phyloP scores from a whole-genome alignment of 2,888 invertebrate genomes.

The Drosophila dives region DNA sequence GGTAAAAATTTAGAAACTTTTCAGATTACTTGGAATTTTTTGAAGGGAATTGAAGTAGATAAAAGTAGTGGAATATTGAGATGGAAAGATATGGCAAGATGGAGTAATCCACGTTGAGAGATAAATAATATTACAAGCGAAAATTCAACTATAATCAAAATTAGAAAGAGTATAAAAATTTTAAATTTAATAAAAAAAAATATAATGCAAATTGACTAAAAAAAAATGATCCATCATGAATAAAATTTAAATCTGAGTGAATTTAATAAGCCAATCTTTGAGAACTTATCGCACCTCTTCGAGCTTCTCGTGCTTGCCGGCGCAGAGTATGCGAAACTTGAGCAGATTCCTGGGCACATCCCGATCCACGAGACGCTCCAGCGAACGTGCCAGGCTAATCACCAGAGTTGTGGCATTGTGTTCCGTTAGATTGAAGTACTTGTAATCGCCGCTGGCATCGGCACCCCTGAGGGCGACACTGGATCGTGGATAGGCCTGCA shows the following conservation, averaged over 20 bases:
- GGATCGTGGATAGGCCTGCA: conserved; percentile 93
- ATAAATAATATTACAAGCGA: neutral
- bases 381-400: conserved; percentile 90
- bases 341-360: conserved; percentile 92
- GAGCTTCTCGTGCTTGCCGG: conserved; percentile 81
- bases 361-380: conserved; percentile 92
- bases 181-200: neutral
- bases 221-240: neutral
- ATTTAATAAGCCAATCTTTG: neutral
- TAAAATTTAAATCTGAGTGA: neutral
- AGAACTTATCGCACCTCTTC: conserved; percentile 77
- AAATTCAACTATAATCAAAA: neutral
- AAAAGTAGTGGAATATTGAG: neutral
- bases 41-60: neutral
- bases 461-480: conserved; percentile 80
- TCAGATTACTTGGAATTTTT: neutral
- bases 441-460: conserved; percentile 83
- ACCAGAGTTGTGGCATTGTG: conserved; percentile 92
- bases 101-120: neutral
- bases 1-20: neutral
- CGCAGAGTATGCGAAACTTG: conserved; percentile 92
- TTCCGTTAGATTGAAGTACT: conserved; percentile 86
- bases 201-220: neutral
- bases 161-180: rapidly evolving
- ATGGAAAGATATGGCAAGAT: neutral